Evolutionary conservation across 2,888 invertebrate species (phyloP), one percentile per base, ranked within the genome.

Genomic region (Conus canariensis): DNA sequence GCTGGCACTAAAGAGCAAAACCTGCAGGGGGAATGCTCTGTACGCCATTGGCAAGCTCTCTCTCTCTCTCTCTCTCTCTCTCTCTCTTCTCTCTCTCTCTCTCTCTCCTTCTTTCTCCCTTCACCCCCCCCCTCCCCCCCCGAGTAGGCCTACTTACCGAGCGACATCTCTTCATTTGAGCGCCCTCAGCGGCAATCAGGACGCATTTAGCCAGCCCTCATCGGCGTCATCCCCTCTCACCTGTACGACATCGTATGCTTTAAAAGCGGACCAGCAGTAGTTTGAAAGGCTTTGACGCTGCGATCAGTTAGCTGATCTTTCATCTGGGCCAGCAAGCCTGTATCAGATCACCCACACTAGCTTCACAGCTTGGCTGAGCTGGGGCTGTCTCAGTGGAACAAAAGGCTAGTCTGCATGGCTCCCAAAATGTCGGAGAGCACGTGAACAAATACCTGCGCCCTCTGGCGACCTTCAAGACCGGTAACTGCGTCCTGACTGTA

Each of bases 221-320:
- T 45, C 67, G 70, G 58, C 67, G 8, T 16, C 22, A 85, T 70
- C 58, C 83, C 85, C 70, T 85, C 85, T 22, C 89, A 89, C 64
- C 89, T 89, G 89, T 89, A 85, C 85, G 89, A 85, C 70, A 91
- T 90, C 88, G 88, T 85, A 88, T 89, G 85, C 88, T 90, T 45
- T 91, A 91, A 91, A 91, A 91, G 90, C 91, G 88, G 87, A 85
- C 91, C 88, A 91, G 90, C 91, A 91, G 90, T 91, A 90, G 91
- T 88, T 83, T 90, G 91, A 91, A 91, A 89, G 91, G 88, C 45
- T 91, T 90, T 90, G 70, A 56, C 70, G 77, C 87, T 59, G 64
- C 77, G 87, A 88, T 90, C 60, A 90, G 90, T 91, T 45, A 45
- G 45, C 45, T 91, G 90, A 88, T 90, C 89, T 91, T 91, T 90